Base-by-base conservation (phyloP, 1,140 invertebrate genomes). In the Venustaconcha ellipsiformis region DNA sequence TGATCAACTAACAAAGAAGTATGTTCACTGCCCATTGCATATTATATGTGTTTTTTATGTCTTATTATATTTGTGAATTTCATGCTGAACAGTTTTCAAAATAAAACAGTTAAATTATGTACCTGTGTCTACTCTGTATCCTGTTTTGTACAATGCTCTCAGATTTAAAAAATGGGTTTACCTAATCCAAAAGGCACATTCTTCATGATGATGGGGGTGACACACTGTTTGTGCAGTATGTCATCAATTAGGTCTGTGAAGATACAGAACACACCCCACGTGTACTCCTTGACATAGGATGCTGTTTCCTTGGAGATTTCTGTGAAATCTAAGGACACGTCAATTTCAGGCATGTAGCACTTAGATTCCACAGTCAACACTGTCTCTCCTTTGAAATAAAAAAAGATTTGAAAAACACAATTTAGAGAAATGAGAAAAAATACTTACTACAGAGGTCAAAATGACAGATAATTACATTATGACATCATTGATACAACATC, bases 241-340 rank as follows among this genome's bases (percentile, higher is more conserved):
- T 77, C 73, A 37, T 85, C 84, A n/a, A 87, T 79, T 20, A 83
- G 70, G 67, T 87, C 86, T 58, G 74, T 80, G 55, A 82, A 84
- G 55, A 86, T 70, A 76, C 79, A 85, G 74, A 84, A 86, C 17
- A 85, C 72, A 30, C 83, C 79, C 78, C 78, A 86, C 11, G 83
- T 84, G 62, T 86, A 86, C 20, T 84, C 83, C 57, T 74, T 56
- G 1, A 87, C 80, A 70, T 84, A 79, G 26, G 64, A 74, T 56
- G 67, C 69, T 23, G 83, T 81, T 20, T 80, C 20, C 48, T 76
- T 76, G n/a, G 75, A 71, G 78, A 74, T 70, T 20, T 58, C 79
- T 20, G 57, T 67, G 56, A 26, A 65, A 74, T 76, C 56, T 66
- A 78, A 5, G 62, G 63, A 18, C 62, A 63, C 55, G 58, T 78